Evolutionary conservation across 1,140 invertebrate species (phyloP), one percentile per base, ranked within the genome.

Genomic region (Penaeus vannamei): DNA sequence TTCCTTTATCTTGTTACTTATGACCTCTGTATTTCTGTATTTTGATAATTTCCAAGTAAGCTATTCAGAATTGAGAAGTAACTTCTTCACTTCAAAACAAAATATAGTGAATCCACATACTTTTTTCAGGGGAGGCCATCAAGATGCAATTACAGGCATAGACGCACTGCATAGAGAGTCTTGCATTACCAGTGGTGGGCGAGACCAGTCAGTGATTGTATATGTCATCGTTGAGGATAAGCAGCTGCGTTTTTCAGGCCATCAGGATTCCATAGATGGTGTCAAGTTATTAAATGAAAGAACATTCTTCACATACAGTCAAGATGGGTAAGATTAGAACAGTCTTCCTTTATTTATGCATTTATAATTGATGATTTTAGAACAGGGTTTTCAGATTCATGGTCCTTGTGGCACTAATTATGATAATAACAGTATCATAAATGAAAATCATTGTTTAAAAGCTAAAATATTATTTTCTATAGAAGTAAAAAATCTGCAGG

Each of bases 141-240:
- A 98, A 93, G 96, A 95, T 91, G 93, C 90, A 59, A 96, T 99
- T 7, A 97, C 97, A 14, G 95, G 95, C n/a, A 97, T 99, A 80
- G 98, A 99, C 94, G 95, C 96, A 3, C 92, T 98, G 69, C 94
- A 95, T 76, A 94, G 96, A 90, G 98, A 99, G 92, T 94, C 97
- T 89, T 97, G 97, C 3, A 95, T 99, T 1, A 97, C 98, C 12
- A 95, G 96, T 80, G 98, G 98, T 69, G 97, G 98, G 46, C 94
- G 96, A 88, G 98, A 99, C 93, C 95, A 95, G 64, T 95, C 96
- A 14, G 93, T 99, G 66, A 94, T 98, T 91, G 95, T 99, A 91
- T 99, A 98, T 98, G 99, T 99, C 93, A 97, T 99, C 88, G 95
- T 96, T 0, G 98, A 99, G 94, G 98, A 99, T 93, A 98, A 98